Evolutionary conservation across 1,140 invertebrate species (phyloP).

Genomic region (Notospermus geniculatus): DNA sequence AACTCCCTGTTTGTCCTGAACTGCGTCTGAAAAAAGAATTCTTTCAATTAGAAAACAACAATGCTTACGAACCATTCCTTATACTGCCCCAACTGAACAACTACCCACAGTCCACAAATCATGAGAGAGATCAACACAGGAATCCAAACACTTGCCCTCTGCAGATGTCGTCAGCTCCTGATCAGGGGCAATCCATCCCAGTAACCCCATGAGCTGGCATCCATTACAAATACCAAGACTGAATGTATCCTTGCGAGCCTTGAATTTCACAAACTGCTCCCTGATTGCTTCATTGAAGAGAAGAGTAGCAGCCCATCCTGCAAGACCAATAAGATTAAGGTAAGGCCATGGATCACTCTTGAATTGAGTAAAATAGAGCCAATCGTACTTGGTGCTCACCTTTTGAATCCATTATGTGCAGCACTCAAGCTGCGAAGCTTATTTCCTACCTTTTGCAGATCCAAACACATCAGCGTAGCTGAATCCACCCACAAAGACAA

Average conservation of each 20-base stretch:
- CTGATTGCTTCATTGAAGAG: slow-evolving; percentile 68
- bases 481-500: slow-evolving; percentile 96
- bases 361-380: no score
- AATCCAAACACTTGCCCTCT: no score
- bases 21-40: no score
- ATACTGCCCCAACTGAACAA: no score
- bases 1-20: slow-evolving; percentile 60
- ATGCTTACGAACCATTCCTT: no score
- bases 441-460: slow-evolving; percentile 75
- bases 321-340: slow-evolving; percentile 11
- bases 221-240: slow-evolving; percentile 97
- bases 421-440: not conserved
- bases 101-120: no score
- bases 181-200: slow-evolving; percentile 58
- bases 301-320: slow-evolving; percentile 89
- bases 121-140: no score
- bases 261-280: slow-evolving; percentile 74
- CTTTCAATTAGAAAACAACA: no score
- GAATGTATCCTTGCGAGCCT: slow-evolving; percentile 76
- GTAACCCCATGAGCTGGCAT: slow-evolving; percentile 88
- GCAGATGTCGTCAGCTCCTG: no score
- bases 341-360: no score
- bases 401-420: no score
- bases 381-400: no score
- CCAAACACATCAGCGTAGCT: slow-evolving; percentile 97